Evolutionary conservation across 2,113 vertebrate genomes (phyloP).

Genomic region (Chaetodon auriga): DNA sequence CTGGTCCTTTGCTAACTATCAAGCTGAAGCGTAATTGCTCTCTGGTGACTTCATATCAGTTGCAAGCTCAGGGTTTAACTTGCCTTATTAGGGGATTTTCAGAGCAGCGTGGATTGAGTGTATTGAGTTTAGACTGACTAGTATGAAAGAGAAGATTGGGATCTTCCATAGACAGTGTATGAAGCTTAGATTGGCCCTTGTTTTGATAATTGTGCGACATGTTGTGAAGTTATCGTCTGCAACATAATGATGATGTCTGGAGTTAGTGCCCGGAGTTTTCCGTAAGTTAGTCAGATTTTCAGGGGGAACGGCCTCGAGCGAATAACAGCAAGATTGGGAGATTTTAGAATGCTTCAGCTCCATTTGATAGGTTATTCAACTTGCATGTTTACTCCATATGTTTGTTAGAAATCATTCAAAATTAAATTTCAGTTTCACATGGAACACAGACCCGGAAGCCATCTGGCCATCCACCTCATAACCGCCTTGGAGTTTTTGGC

Average conservation of each 20-base stretch:
- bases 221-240: conserved; percentile 75
- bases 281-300: conserved; percentile 41
- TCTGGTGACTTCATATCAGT: conserved; percentile 85
- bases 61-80: conserved; percentile 83
- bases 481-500: too few relatives aligned
- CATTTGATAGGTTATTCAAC: conserved; percentile 45
- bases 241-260: conserved; percentile 78
- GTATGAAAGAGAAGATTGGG: conserved; percentile 70
- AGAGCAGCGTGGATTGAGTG: conserved; percentile 64
- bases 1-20: conserved; percentile 84
- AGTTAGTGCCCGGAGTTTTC: conserved; percentile 67
- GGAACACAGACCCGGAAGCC: too few relatives aligned
- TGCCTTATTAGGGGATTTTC: conserved; percentile 83
- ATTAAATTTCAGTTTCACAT: too few relatives aligned
- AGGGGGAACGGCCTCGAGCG: neutral
- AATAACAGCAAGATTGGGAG: conserved; percentile 32
- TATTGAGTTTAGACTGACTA: conserved; percentile 65
- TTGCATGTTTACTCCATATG: conserved; percentile 24
- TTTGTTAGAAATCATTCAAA: neutral
- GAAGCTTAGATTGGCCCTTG: conserved; percentile 67
- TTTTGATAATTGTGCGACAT: conserved; percentile 73
- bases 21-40: conserved; percentile 86
- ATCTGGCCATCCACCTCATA: too few relatives aligned
- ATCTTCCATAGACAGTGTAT: conserved; percentile 62
- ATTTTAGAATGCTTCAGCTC: conserved; percentile 17